A percentile compares a stretch with the other conserved stretches of the same genome.
phyloP scores from a whole-genome alignment of 2,888 invertebrate genomes.

The Xestia xanthographa region DNA sequence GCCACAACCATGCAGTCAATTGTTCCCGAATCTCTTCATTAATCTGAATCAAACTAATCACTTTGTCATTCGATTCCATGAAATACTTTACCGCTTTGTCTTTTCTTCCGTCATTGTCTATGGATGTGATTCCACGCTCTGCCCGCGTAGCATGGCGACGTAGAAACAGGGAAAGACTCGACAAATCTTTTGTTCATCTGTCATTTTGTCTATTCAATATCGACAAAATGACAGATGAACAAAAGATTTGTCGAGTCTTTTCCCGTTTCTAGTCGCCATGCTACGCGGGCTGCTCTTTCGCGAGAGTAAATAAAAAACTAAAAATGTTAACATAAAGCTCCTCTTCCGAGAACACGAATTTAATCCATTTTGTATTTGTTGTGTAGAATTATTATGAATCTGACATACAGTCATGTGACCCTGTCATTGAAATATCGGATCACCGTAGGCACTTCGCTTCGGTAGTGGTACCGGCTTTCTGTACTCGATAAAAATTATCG shows the following conservation, averaged over 20 bases:
- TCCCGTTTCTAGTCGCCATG: too few relatives aligned
- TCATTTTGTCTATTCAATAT: too few relatives aligned
- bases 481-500: not conserved
- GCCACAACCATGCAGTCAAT: conserved; percentile 1
- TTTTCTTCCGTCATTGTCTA: not conserved
- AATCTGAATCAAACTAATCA: conserved; percentile 9
- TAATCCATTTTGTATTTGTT: not conserved
- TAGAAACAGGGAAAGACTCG: too few relatives aligned
- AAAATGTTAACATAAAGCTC: not conserved
- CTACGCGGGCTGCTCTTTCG: too few relatives aligned
- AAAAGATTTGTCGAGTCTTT: too few relatives aligned
- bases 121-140: not conserved
- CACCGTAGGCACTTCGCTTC: not conserved
- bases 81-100: not conserved
- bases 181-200: too few relatives aligned
- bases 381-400: not conserved
- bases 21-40: conserved; percentile 22
- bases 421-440: conserved; percentile 3
- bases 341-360: not conserved
- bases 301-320: not conserved
- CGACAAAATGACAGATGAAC: too few relatives aligned
- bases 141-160: too few relatives aligned
- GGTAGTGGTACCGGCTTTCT: not conserved
- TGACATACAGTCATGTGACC: not conserved
- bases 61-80: not conserved